Base-by-base conservation (phyloP, 2,113 vertebrate species). In the Paralichthys olivaceus region DNA sequence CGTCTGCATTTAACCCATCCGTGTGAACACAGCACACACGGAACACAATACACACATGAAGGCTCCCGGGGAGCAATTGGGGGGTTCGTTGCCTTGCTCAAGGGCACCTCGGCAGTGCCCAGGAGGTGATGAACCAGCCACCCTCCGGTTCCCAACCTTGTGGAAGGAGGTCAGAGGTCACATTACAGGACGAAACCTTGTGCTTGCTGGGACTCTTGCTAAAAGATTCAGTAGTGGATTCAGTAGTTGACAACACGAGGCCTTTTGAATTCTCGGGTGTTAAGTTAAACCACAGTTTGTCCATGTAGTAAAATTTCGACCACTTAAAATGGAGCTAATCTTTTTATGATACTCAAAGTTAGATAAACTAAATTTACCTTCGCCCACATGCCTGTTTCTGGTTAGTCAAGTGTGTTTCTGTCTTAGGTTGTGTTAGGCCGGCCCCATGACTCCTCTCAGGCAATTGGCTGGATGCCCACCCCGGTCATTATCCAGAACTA, bases 291-390 rank as follows among this genome's bases (percentile, higher is more conserved):
- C 26, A 28, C 0, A 2, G 4, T 45, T n/a, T n/a, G 17, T 47
- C 45, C 45, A 14, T 19, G 13, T 20, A 22, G 8, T 29, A 26
- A 58, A 14, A 55, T 47, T 71, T 56, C 57, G 19, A 17, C n/a
- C 56, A 67, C 62, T 60, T n/a, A 53, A 60, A 53, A 66, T 4
- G 14, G 1, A 15, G 20, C 34, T 7, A 62, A 63, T n/a, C 28
- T 20, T 23, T 7, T 40, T 4, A 37, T 47, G 20, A 67, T 14
- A 37, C 20, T 53, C 49, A 4, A 0, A 22, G 49, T 75, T 23
- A 40, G 19, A 74, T 63, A 17, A 83, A 55, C 26, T 55, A 17
- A 45, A 22, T 53, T 53, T 53, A 71, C 71, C 62, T 34, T 43
- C 40, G 6, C 0, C 20, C 22, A 64, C 78, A 32, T 58, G 78